Conservation (phyloP, 2,113 vertebrate genomes). For the Mus spicilegus region DNA sequence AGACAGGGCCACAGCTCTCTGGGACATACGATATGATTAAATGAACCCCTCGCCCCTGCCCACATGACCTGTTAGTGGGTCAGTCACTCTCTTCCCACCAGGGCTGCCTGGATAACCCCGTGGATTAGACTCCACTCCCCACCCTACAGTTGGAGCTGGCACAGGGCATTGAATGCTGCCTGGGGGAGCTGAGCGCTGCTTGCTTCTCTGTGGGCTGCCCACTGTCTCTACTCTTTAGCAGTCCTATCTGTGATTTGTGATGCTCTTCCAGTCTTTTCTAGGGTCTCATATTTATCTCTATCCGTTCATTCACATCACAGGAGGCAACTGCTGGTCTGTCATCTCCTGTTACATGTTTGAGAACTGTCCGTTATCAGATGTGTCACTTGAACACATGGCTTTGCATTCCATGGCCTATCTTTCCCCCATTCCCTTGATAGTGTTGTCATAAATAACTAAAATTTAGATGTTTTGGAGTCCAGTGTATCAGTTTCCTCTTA, state of each 20-base stretch:
- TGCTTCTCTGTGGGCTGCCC: not conserved
- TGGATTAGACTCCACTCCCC: no score
- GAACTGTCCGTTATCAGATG: not conserved
- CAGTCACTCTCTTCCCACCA: not conserved
- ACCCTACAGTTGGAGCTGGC: not conserved
- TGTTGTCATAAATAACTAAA: not conserved
- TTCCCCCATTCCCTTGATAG: not conserved
- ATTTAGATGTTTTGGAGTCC: not conserved
- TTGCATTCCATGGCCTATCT: not conserved
- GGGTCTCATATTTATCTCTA: not conserved
- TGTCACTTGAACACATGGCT: not conserved
- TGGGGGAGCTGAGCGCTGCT: not conserved
- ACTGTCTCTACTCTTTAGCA: not conserved
- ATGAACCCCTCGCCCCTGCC: not conserved
- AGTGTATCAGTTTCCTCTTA: not conserved
- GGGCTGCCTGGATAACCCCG: not conserved
- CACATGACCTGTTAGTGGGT: no score
- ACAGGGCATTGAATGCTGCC: no score
- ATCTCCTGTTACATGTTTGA: not conserved
- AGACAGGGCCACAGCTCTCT: not conserved
- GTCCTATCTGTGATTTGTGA: not conserved
- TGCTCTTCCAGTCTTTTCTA: not conserved
- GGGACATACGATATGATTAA: not conserved
- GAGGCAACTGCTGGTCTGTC: not conserved
- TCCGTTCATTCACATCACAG: not conserved